Evolutionary conservation across 2,888 invertebrate genomes (phyloP).

Genomic region (Aphodius sticticus): DNA sequence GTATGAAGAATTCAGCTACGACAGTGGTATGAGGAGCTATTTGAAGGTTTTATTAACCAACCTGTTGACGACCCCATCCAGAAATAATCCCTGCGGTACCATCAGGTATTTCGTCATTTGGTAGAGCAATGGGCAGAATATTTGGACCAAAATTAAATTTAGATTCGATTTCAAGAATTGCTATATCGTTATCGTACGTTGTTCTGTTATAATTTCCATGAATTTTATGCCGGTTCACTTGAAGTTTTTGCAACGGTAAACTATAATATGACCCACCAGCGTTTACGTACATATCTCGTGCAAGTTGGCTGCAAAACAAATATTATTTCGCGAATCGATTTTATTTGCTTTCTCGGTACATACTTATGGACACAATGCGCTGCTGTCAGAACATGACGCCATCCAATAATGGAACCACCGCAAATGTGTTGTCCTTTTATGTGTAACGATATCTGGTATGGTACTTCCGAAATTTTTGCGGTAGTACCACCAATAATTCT

Average conservation of each 20-base stretch:
- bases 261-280: constrained; percentile 64
- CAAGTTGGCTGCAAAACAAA: constrained; percentile 6
- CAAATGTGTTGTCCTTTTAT: constrained; percentile 63
- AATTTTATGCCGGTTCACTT: constrained; percentile 59
- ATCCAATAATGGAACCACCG: constrained; percentile 64
- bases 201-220: constrained; percentile 62
- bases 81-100: constrained; percentile 12
- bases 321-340: not conserved
- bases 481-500: constrained; percentile 62
- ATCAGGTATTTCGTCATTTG: constrained; percentile 26
- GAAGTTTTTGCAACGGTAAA: constrained; percentile 63
- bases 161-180: constrained; percentile 58
- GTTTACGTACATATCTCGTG: constrained; percentile 51
- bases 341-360: not conserved
- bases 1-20: not conserved
- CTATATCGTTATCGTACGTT: constrained; percentile 63
- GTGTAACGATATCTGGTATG: constrained; percentile 65
- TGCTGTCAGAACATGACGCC: constrained; percentile 62
- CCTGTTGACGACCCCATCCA: constrained; percentile 28
- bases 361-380: constrained; percentile 60
- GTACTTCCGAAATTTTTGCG: constrained; percentile 62
- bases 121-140: constrained; percentile 56
- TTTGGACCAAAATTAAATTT: constrained; percentile 55
- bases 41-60: too few species aligned
- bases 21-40: too few species aligned